phyloP scores from a whole-genome alignment of 2,113 vertebrate species.

The Actenoides hombroni region DNA sequence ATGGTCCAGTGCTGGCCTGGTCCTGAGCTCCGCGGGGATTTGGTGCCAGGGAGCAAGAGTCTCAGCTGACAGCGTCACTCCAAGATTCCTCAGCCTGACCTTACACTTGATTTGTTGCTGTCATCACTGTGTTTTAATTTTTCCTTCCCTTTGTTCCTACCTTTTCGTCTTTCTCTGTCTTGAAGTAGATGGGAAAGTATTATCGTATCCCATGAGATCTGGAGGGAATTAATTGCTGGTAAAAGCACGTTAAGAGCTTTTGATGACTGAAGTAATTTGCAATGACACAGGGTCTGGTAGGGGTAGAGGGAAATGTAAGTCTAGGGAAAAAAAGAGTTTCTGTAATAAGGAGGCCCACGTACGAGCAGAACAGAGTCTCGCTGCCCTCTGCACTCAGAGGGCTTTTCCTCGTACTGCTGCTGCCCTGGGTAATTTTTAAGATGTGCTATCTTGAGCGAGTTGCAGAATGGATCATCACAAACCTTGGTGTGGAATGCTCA shows the following conservation, averaged over 20 bases:
- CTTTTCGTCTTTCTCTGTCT: background rate
- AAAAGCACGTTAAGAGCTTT: slow-evolving; percentile 52
- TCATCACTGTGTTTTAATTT: background rate
- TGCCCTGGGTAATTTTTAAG: background rate
- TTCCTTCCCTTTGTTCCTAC: background rate
- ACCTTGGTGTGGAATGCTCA: background rate
- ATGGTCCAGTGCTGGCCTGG: background rate
- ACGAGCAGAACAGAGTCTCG: background rate
- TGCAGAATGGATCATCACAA: background rate
- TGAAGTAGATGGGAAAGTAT: slow-evolving; percentile 36
- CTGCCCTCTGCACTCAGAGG: rapidly evolving
- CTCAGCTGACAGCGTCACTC: background rate
- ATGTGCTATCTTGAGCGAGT: background rate
- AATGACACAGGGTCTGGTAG: background rate
- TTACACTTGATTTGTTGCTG: background rate
- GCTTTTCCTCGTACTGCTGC: background rate
- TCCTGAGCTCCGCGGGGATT: background rate
- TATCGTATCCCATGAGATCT: background rate
- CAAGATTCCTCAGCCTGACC: background rate
- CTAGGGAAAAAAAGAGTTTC: background rate
- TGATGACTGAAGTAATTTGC: slow-evolving; percentile 48
- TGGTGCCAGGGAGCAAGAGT: background rate
- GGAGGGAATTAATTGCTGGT: slow-evolving; percentile 42
- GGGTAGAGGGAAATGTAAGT: background rate
- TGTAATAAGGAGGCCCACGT: background rate